A percentile compares a stretch with the other conserved stretches of the same genome.
These are phyloP conservation scores for Rugalucina vietnamica DNA, from an alignment of 2,888 invertebrate genomes.

Conservation along the genomic window DNA sequence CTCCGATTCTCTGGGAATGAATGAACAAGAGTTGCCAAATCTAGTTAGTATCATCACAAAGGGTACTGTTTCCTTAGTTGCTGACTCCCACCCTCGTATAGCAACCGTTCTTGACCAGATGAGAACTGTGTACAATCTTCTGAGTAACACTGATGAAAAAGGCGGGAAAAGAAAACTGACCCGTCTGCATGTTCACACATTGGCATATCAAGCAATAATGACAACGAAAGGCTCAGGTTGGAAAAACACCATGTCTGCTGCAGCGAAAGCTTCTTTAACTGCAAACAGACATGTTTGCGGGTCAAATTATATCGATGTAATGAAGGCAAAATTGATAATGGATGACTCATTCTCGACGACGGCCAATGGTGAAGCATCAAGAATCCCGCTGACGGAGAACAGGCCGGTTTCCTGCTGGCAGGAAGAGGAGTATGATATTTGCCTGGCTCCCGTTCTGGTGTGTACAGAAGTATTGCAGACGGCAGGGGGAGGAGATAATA, in stretches of 20 bases:
- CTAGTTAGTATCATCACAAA: constrained; percentile 89
- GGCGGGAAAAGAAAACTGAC: constrained; percentile 87
- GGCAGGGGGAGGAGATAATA: constrained; percentile 94
- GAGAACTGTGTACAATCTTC: constrained; percentile 87
- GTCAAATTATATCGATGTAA: constrained; percentile 86
- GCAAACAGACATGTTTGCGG: constrained; percentile 93
- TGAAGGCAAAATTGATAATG: constrained; percentile 88
- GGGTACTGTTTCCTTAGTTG: constrained; percentile 90
- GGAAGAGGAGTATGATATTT: constrained; percentile 89
- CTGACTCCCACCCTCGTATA: constrained; percentile 92
- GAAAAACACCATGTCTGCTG: constrained; percentile 91
- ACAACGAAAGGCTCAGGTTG: constrained; percentile 88
- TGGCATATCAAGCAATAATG: constrained; percentile 94
- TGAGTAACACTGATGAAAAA: constrained; percentile 68
- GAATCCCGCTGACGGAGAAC: constrained; percentile 88
- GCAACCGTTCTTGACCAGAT: constrained; percentile 93
- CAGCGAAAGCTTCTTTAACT: constrained; percentile 92
- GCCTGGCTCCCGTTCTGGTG: constrained; percentile 93
- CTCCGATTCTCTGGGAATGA: constrained; percentile 94
- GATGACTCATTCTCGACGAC: constrained; percentile 94
- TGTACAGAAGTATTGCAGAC: constrained; percentile 92
- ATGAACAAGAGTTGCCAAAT: constrained; percentile 94
- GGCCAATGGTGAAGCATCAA: constrained; percentile 83
- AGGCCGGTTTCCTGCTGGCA: constrained; percentile 93
- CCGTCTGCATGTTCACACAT: constrained; percentile 92